phyloP scores from a whole-genome alignment of 2,113 vertebrate genomes.

The Proterorhinus semilunaris region DNA sequence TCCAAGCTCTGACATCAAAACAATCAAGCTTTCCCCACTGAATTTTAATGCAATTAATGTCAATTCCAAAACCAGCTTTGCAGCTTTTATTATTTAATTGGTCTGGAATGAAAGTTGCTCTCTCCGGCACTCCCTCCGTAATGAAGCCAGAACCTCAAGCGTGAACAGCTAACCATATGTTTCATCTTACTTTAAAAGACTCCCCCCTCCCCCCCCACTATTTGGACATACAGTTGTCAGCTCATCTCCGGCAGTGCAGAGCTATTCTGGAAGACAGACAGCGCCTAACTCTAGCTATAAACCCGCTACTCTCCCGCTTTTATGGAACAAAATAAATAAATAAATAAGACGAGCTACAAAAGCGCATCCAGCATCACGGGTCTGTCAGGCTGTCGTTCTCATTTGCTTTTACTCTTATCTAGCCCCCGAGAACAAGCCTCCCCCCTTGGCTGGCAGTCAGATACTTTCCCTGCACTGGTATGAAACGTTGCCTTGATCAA shows the following conservation, averaged over 20 bases:
- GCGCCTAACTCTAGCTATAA: slow-evolving; percentile 13
- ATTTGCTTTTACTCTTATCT: slow-evolving; percentile 25
- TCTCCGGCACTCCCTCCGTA: background rate
- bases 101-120: background rate
- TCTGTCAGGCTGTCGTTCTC: slow-evolving; percentile 33
- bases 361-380: background rate
- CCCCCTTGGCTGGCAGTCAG: slow-evolving; percentile 16
- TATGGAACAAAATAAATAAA: slow-evolving; percentile 25
- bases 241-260: background rate
- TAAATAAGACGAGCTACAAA: slow-evolving; percentile 12
- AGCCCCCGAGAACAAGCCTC: slow-evolving; percentile 10
- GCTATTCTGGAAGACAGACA: background rate
- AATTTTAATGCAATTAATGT: slow-evolving; percentile 3
- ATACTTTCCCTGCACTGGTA: slow-evolving; percentile 30
- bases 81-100: slow-evolving; percentile 3
- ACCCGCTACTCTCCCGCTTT: slow-evolving; percentile 15
- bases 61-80: background rate
- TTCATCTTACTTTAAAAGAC: slow-evolving; percentile 12
- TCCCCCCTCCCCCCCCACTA: background rate
- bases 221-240: slow-evolving; percentile 5
- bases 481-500: slow-evolving; percentile 48
- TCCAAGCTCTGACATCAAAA: background rate
- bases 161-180: slow-evolving; percentile 8
- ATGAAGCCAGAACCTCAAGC: slow-evolving; percentile 17
- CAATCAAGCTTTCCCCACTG: background rate